Base-by-base conservation (phyloP, 2,888 invertebrate genomes). In the Scelioninae gen. 1 region DNA sequence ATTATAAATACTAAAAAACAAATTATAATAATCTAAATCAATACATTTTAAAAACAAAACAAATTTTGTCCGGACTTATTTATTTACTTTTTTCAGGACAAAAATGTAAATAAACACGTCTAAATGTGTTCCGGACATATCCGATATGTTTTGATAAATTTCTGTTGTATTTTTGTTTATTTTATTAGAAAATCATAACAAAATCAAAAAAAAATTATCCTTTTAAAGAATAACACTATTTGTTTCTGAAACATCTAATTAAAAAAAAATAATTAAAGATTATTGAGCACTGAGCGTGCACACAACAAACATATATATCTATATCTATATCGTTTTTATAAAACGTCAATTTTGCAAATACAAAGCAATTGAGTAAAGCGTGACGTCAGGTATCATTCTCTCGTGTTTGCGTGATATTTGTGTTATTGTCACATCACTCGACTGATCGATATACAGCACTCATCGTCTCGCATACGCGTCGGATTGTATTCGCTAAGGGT, bases 341-440 rank as follows among this genome's bases (percentile, higher is more conserved):
- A 60, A 71, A 74, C 31, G 63, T 63, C 60, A 72, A 53, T 32
- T 72, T 72, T 31, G 34, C 38, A 51, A 60, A 16, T 15, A 45
- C 62, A 38, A 71, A 51, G 49, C 72, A 62, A 72, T 72, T 51
- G 72, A 40, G 63, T 63, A 45, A 65, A 53, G 51, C 31, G 60
- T 66, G 58, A 74, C 65, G 66, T 74, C 47, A 74, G 79, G 72
- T 72, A 66, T 79, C 79, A 74, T 29, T 58, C 66, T 23, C 13
- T n/a, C 43, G 60, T 16, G 63, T 56, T 75, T 56, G 66, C 40
- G 49, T 65, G 75, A 75, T 49, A 75, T 75, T 75, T 75, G 66
- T 75, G 75, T 75, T 75, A 63, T 75, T 75, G 65, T 75, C 75
- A 75, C 75, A 75, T 78, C 78, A 78, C 58, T 78, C 63, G 62